Evolutionary conservation across 2,888 invertebrate genomes (phyloP).

Genomic region (Eretmocerus hayati): DNA sequence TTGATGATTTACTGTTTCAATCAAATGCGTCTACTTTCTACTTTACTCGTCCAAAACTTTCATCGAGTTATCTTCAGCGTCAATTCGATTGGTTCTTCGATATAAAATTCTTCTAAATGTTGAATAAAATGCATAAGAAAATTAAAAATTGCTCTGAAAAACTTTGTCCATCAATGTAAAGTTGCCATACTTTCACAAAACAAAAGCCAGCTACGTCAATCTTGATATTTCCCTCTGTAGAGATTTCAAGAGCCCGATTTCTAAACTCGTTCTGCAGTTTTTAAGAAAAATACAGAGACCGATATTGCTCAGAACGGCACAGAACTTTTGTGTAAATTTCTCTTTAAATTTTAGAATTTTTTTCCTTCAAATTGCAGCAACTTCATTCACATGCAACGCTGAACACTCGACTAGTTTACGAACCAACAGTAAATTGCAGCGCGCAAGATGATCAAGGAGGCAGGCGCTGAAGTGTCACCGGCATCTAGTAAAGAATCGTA

Average conservation of each 20-base stretch:
- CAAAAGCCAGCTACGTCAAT: slow-evolving; percentile 12
- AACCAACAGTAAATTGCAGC: neutral
- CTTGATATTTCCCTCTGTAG: slow-evolving; percentile 9
- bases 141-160: too few relatives aligned
- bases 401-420: neutral
- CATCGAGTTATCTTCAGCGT: too few relatives aligned
- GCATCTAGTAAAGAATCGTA: slow-evolving; percentile 17
- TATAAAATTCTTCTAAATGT: too few relatives aligned
- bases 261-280: slow-evolving; percentile 1
- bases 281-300: neutral
- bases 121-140: too few relatives aligned
- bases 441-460: slow-evolving; percentile 11
- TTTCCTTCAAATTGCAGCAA: neutral
- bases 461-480: slow-evolving; percentile 4
- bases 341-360: too few relatives aligned
- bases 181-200: slow-evolving; percentile 9
- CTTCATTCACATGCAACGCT: neutral
- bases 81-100: too few relatives aligned
- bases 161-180: slow-evolving; percentile 11
- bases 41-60: too few relatives aligned
- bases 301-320: too few relatives aligned
- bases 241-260: slow-evolving; percentile 8
- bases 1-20: too few relatives aligned
- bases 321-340: too few relatives aligned
- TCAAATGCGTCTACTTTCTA: too few relatives aligned